Conservation (phyloP, 2,888 invertebrate genomes). For the Yponomeuta sedellus region DNA sequence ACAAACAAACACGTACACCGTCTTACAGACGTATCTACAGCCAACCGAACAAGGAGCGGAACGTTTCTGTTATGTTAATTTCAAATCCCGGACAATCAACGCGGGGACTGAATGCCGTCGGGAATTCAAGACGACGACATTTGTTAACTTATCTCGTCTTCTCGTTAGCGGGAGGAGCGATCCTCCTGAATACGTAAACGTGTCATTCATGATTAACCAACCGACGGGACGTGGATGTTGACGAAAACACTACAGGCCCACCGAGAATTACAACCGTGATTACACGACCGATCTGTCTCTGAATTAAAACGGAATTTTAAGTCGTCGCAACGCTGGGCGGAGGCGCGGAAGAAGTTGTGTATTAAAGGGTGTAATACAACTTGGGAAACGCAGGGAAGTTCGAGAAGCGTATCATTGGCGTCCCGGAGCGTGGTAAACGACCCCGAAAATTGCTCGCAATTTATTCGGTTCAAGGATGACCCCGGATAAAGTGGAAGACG, state of each 20-base stretch:
- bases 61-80: slow-evolving; percentile 66
- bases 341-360: background rate
- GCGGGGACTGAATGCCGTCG: slow-evolving; percentile 55
- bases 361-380: slow-evolving; percentile 10
- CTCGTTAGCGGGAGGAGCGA: slow-evolving; percentile 63
- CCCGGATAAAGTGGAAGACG: slow-evolving; percentile 57
- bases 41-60: slow-evolving; percentile 29
- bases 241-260: slow-evolving; percentile 34
- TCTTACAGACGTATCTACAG: slow-evolving; percentile 31
- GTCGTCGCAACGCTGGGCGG: background rate
- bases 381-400: slow-evolving; percentile 34
- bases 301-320: slow-evolving; percentile 1
- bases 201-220: slow-evolving; percentile 69
- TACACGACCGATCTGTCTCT: background rate
- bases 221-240: slow-evolving; percentile 56
- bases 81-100: slow-evolving; percentile 67
- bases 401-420: slow-evolving; percentile 57
- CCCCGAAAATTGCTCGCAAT: slow-evolving; percentile 67
- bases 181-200: slow-evolving; percentile 69
- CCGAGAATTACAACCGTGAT: background rate
- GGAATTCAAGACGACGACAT: slow-evolving; percentile 65
- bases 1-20: slow-evolving; percentile 49
- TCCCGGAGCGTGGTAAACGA: slow-evolving; percentile 64
- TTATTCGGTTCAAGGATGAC: slow-evolving; percentile 69
- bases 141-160: slow-evolving; percentile 71